Percentiles rank a stretch among this genome's conserved stretches.
Evolutionary conservation across 2,113 vertebrate species (phyloP).

Genomic region (Machaerirhynchus nigripectus): DNA sequence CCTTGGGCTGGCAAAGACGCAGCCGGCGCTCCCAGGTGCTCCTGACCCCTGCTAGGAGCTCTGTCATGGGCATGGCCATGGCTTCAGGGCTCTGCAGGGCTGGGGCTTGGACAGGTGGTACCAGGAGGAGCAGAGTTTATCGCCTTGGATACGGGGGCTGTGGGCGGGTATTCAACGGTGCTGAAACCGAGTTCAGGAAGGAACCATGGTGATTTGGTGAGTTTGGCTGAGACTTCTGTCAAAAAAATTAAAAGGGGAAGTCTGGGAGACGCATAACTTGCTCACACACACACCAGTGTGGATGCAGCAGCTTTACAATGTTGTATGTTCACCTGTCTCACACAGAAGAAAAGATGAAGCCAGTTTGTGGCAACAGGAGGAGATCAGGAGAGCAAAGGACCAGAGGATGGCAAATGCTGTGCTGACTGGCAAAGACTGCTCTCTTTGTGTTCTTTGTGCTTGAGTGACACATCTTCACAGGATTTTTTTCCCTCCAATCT

Average conservation of each 20-base stretch:
- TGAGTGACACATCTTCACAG: conserved; percentile 19
- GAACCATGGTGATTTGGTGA: background rate
- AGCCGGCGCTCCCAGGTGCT: accelerated
- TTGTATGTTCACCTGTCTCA: background rate
- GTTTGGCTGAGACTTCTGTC: background rate
- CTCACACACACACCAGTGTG: background rate
- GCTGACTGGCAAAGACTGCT: background rate
- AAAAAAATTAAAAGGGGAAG: background rate
- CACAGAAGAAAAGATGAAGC: background rate
- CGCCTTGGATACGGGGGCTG: background rate
- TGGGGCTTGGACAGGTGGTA: too few species aligned
- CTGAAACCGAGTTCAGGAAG: background rate
- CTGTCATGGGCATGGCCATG: accelerated
- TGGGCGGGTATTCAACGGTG: background rate
- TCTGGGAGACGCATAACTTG: background rate
- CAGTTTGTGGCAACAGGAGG: background rate
- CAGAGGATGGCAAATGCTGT: background rate
- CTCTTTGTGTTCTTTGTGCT: conserved; percentile 23
- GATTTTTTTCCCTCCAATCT: conserved; percentile 24
- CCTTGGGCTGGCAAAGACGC: background rate
- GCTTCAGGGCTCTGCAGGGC: background rate
- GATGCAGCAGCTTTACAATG: background rate
- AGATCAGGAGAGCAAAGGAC: background rate
- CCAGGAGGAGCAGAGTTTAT: background rate
- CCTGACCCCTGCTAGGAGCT: background rate